Conservation (phyloP, 2,797 vertebrate genomes). For the Halcyon leucocephala region DNA sequence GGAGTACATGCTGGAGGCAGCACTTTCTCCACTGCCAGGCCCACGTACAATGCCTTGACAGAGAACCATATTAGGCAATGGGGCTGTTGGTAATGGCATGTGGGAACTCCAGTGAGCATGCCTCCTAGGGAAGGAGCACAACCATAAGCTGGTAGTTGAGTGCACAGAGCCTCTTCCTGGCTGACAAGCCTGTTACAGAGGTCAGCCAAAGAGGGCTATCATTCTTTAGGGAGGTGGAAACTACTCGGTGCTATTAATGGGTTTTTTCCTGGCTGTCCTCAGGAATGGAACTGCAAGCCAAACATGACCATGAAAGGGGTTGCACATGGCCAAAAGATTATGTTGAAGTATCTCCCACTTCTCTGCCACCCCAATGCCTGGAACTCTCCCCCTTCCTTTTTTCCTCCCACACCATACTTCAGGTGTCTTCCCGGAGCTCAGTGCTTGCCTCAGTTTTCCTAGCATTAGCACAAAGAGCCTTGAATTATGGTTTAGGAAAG, state of each 20-base stretch:
- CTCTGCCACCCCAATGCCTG: neutral
- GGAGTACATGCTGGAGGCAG: neutral
- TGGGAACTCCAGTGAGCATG: conserved; percentile 31
- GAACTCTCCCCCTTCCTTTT: neutral
- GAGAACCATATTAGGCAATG: conserved; percentile 60
- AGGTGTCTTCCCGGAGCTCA: neutral
- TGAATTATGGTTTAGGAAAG: neutral
- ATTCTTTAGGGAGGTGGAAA: conserved; percentile 61
- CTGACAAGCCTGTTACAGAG: conserved; percentile 36
- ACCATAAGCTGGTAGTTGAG: neutral
- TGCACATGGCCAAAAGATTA: conserved; percentile 35
- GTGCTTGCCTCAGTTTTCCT: neutral
- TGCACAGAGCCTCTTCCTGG: conserved; percentile 26
- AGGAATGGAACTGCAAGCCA: conserved; percentile 50
- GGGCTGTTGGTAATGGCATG: conserved; percentile 45
- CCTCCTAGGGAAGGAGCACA: conserved; percentile 15
- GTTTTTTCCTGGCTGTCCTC: conserved; percentile 65
- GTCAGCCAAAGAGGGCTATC: conserved; percentile 63
- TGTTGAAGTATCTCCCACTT: neutral
- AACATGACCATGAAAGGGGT: conserved; percentile 58
- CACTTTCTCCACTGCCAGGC: neutral
- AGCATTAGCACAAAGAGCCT: neutral
- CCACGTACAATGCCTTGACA: neutral
- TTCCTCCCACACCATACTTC: neutral
- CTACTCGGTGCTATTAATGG: conserved; percentile 27